These are phyloP conservation scores for Heliconius charithonia DNA, from an alignment of 2,888 invertebrate species.

Conservation along the genomic window DNA sequence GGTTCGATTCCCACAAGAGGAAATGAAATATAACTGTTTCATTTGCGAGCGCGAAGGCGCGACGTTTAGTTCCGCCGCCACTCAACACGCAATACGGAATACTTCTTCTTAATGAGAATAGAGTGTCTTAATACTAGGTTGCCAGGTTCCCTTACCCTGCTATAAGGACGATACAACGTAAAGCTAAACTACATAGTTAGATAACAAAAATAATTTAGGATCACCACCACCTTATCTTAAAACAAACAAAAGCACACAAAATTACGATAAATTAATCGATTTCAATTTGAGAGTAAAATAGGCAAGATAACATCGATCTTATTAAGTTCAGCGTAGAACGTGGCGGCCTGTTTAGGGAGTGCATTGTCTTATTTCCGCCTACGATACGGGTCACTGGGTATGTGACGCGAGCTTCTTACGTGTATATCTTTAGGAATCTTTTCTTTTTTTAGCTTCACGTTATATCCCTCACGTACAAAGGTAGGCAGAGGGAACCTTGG, in stretches of 20 bases:
- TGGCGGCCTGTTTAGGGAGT: not conserved
- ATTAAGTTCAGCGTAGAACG: not conserved
- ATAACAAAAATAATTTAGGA: not conserved
- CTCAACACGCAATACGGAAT: not conserved
- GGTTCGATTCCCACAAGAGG: too few relatives aligned
- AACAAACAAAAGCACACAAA: too few relatives aligned
- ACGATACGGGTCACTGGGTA: conserved; percentile 29
- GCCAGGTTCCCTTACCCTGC: not conserved
- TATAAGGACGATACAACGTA: not conserved
- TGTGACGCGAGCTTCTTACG: not conserved
- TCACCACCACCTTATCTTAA: too few relatives aligned
- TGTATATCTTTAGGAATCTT: not conserved
- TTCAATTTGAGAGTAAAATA: not conserved
- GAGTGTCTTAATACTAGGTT: not conserved
- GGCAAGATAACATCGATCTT: not conserved
- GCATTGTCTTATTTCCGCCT: conserved; percentile 29
- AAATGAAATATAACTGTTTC: too few relatives aligned
- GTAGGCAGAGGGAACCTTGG: too few relatives aligned
- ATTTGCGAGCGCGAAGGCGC: too few relatives aligned
- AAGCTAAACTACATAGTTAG: too few relatives aligned
- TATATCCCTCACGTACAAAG: too few relatives aligned
- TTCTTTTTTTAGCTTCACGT: not conserved
- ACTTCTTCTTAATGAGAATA: not conserved
- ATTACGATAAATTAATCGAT: not conserved
- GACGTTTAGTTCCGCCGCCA: not conserved